Evolutionary conservation across 2,797 vertebrate genomes (phyloP).

Genomic region (Hoplostethus atlanticus): DNA sequence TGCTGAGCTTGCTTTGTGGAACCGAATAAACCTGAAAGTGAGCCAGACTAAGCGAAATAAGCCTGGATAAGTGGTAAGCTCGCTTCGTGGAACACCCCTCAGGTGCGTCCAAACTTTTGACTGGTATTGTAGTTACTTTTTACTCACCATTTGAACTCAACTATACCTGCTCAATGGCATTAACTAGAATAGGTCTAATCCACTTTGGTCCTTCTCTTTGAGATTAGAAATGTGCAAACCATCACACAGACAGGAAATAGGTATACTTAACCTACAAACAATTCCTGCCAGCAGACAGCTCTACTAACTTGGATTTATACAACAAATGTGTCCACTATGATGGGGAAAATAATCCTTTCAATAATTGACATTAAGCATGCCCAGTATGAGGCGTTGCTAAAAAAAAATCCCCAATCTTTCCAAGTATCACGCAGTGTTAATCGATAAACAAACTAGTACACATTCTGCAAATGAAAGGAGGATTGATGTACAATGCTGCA

Average conservation of each 20-base stretch:
- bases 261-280: constrained; percentile 22
- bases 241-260: background rate
- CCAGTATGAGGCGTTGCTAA: constrained; percentile 27
- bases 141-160: too few relatives aligned
- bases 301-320: constrained; percentile 37
- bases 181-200: too few relatives aligned
- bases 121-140: too few relatives aligned
- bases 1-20: too few relatives aligned
- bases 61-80: too few relatives aligned
- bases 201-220: too few relatives aligned
- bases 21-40: too few relatives aligned
- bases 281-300: constrained; percentile 21
- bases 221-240: background rate
- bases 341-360: constrained; percentile 45
- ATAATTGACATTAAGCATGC: constrained; percentile 50
- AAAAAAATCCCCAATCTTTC: constrained; percentile 30
- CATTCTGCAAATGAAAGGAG: constrained; percentile 41
- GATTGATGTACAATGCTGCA: constrained; percentile 56
- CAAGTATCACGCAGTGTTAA: constrained; percentile 37
- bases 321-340: constrained; percentile 32
- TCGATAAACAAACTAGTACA: constrained; percentile 58
- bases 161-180: too few relatives aligned
- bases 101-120: too few relatives aligned
- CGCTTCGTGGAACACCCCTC: too few relatives aligned
- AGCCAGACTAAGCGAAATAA: too few relatives aligned